A percentile compares a stretch with the other conserved stretches of the same genome.
Evolutionary conservation across 2,888 invertebrate genomes (phyloP).

Genomic region (Synergus umbraculus): DNA sequence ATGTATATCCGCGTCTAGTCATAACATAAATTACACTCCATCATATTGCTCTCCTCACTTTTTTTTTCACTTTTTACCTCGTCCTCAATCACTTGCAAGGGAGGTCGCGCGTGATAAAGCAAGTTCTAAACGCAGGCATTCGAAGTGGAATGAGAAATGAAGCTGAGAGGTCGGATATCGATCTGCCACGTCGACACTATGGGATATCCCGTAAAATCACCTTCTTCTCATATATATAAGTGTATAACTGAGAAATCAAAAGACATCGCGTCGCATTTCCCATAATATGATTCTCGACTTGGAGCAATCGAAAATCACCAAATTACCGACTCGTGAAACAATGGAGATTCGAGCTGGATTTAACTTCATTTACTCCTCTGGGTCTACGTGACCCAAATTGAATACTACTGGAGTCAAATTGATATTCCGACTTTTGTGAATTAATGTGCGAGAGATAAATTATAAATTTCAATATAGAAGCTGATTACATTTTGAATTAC

Average conservation of each 20-base stretch:
- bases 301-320: not conserved
- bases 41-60: not conserved
- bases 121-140: constrained; percentile 54
- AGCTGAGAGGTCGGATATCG: constrained; percentile 64
- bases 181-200: constrained; percentile 66
- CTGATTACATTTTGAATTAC: not conserved
- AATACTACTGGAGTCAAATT: not conserved
- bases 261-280: constrained; percentile 56
- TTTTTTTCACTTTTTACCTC: not conserved
- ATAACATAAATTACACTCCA: not conserved
- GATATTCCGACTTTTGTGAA: not conserved
- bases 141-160: constrained; percentile 55
- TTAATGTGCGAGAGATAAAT: not conserved
- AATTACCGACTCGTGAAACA: not conserved
- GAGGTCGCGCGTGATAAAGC: constrained; percentile 42
- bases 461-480: not conserved
- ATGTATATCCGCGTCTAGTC: not conserved
- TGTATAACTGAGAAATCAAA: constrained; percentile 65
- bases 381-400: constrained; percentile 20
- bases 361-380: constrained; percentile 4
- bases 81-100: constrained; percentile 14
- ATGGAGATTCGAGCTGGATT: not conserved
- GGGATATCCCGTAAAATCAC: constrained; percentile 60
- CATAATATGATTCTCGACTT: not conserved
- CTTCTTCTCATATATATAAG: constrained; percentile 55